Evolutionary conservation across 2,113 vertebrate species (phyloP), one percentile per base, ranked within the genome.

Genomic region (Ascaphus truei): DNA sequence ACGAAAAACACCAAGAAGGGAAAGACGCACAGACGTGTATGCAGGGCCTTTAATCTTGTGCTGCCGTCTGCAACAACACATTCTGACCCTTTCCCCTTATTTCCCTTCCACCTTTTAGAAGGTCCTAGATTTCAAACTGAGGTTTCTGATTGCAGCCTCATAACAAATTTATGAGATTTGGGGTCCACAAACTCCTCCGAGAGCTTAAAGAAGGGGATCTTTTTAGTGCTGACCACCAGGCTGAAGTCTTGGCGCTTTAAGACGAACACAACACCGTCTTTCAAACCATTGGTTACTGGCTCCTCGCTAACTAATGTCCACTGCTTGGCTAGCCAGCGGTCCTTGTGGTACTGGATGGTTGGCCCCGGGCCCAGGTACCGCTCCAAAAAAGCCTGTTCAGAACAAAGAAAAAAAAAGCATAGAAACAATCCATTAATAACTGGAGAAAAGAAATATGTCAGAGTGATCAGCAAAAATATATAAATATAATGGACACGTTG

Each of bases 131-230:
- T 62, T 90, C 84, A 97, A 80, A 97, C 95, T 0, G 94, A 98
- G 20, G 95, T 98, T 91, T 98, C 95, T 0, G 95, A 98, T 85
- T 98, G 96, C 78, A 98, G 88, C 85, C 95, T 87, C 93, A 98
- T 94, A 71, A 98, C 92, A 8, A 98, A 98, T 82, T 98, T 98
- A 91, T 98, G 96, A 1, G 94, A 97, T 79, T 98, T 98, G 47
- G 96, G 95, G 85, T 98, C 95, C 74, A 98, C 92, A 6, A 98
- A 98, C 69, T 98, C 94, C 84, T 98, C 96, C 0, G 93, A 91
- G 37, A 98, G 91, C 41, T 94, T 92, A 75, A 98, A 91, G 87
- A 94, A 96, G 0, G 95, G 96, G 47, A 98, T 94, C 39, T 91
- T 92, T 73, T 89, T 95, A 72, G 93, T 84, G 68, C 91, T 96